Percentiles rank a stretch among this genome's conserved stretches.
Conservation (phyloP, 2,797 vertebrate species). For the Catharus ustulatus region DNA sequence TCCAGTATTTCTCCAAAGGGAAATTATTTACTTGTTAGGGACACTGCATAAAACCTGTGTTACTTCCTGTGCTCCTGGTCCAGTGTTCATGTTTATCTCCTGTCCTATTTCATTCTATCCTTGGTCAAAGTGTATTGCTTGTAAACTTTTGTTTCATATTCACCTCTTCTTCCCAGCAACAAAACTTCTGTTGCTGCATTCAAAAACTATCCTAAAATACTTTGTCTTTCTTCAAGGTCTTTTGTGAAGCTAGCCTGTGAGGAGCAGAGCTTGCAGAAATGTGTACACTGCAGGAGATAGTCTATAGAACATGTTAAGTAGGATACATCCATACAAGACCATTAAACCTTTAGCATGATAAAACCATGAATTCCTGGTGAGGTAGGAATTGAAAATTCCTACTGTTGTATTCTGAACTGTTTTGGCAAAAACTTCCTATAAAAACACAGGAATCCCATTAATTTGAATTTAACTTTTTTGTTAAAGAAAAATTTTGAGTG, state of each 20-base stretch:
- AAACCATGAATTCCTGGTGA: not conserved
- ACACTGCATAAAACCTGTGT: not conserved
- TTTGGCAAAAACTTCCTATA: not conserved
- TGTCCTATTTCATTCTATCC: not conserved
- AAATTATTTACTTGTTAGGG: not conserved
- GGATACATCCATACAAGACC: not conserved
- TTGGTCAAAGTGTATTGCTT: not conserved
- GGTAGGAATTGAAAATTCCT: not conserved
- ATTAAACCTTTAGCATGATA: not conserved
- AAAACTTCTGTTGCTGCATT: not conserved
- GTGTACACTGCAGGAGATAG: not conserved
- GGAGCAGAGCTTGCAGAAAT: not conserved
- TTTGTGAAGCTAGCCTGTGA: not conserved
- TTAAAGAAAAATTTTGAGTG: not conserved
- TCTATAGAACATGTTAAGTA: not conserved
- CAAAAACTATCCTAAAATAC: not conserved
- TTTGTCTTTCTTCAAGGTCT: not conserved
- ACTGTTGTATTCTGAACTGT: not conserved
- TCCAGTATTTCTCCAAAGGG: not conserved
- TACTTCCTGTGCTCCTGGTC: not conserved
- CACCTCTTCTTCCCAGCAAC: not conserved
- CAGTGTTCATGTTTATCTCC: not conserved
- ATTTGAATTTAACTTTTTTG: not conserved
- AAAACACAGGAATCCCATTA: not conserved
- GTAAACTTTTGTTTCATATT: not conserved